A percentile compares a stretch with the other conserved stretches of the same genome.
Evolutionary conservation across 2,888 invertebrate genomes (phyloP).

Genomic region (Drosophila multiciliata): DNA sequence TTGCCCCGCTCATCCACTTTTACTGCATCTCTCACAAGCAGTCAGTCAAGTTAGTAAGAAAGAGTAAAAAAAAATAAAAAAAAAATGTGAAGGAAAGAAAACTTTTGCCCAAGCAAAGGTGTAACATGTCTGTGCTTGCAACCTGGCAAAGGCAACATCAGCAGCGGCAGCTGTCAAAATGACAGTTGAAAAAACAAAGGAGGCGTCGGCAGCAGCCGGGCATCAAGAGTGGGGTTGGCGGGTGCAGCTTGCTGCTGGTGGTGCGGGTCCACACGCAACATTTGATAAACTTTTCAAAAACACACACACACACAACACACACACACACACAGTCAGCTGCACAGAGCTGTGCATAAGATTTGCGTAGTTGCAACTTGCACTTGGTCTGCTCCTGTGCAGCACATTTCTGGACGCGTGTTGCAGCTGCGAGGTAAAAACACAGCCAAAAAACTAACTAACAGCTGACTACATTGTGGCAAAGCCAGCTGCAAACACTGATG

Average conservation of each 20-base stretch:
- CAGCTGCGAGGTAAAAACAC: conserved; percentile 13
- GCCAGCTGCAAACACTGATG: conserved; percentile 16
- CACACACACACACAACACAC: conserved; percentile 22
- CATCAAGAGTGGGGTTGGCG: not conserved
- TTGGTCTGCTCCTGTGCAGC: conserved; percentile 45
- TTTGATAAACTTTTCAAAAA: conserved; percentile 61
- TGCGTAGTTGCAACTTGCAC: conserved; percentile 17
- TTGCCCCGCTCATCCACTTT: conserved; percentile 17
- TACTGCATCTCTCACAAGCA: conserved; percentile 49
- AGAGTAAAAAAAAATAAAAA: conserved; percentile 27
- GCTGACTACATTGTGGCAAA: conserved; percentile 34
- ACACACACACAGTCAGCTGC: not conserved
- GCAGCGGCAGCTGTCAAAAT: conserved; percentile 77
- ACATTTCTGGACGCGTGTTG: conserved; percentile 56
- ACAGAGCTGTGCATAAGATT: conserved; percentile 20
- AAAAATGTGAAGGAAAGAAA: conserved; percentile 40
- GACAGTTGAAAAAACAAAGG: conserved; percentile 76
- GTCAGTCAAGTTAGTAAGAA: conserved; percentile 57
- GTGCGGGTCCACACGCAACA: conserved; percentile 51
- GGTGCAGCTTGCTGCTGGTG: conserved; percentile 1
- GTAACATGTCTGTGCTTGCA: conserved; percentile 59
- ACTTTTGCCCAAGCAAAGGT: conserved; percentile 50
- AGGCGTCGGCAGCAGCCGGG: conserved; percentile 46
- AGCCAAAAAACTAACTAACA: conserved; percentile 5
- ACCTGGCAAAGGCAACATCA: conserved; percentile 45